These are phyloP conservation scores for Micrasema longulum DNA, from an alignment of 1,140 invertebrate genomes.

Conservation along the genomic window DNA sequence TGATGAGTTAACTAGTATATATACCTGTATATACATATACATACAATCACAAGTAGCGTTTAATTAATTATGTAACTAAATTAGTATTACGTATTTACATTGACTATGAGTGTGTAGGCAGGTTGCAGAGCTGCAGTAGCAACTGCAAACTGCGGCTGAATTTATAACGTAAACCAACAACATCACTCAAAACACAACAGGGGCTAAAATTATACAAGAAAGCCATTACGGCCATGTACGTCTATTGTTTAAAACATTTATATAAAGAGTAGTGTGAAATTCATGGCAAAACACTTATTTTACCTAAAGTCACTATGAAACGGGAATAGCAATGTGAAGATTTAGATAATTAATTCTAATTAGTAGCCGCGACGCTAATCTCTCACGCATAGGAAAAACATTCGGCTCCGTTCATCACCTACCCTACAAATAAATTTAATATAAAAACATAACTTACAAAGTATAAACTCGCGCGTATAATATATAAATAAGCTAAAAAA, in stretches of 20 bases:
- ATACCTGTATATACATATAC: constrained; percentile 68
- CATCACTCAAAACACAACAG: constrained; percentile 40
- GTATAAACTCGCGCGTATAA: constrained; percentile 39
- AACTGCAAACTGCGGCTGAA: background rate
- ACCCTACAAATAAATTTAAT: constrained; percentile 53
- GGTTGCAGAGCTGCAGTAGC: background rate
- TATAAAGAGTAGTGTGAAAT: constrained; percentile 42
- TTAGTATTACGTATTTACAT: constrained; percentile 68
- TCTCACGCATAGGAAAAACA: constrained; percentile 51
- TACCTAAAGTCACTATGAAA: constrained; percentile 47
- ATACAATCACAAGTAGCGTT: constrained; percentile 60
- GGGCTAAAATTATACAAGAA: constrained; percentile 11
- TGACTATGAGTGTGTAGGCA: constrained; percentile 61
- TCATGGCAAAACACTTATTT: constrained; percentile 47
- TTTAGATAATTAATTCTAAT: constrained; percentile 47
- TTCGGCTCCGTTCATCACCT: constrained; percentile 45
- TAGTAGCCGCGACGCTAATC: constrained; percentile 43
- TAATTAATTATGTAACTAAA: constrained; percentile 60
- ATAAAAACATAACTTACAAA: constrained; percentile 53
- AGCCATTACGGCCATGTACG: constrained; percentile 34
- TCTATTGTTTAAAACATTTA: constrained; percentile 53
- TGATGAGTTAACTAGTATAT: constrained; percentile 66
- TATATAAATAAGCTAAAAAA: constrained; percentile 43
- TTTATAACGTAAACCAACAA: constrained; percentile 22
- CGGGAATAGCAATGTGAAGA: constrained; percentile 47